Conservation (phyloP, 2,888 invertebrate genomes). For the Myopa tessellatipennis region DNA sequence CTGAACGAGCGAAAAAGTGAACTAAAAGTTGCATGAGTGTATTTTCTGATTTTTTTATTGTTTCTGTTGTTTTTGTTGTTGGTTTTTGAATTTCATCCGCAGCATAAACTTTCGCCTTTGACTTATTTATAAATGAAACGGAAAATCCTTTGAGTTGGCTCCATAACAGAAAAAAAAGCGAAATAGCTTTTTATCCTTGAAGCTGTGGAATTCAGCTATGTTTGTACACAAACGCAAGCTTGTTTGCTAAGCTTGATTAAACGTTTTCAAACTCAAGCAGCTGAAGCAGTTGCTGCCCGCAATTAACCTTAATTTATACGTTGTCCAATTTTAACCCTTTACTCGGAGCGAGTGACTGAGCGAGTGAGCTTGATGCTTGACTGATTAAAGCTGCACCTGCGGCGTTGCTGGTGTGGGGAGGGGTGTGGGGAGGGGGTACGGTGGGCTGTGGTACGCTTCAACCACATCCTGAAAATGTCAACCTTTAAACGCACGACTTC, state of each 20-base stretch:
- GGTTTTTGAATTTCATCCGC: background rate
- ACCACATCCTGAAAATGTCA: slow-evolving; percentile 4
- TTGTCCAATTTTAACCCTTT: slow-evolving; percentile 26
- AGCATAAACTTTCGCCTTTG: slow-evolving; percentile 20
- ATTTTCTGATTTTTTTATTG: slow-evolving; percentile 16
- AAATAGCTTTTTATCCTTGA: slow-evolving; percentile 25
- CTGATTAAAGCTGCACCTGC: slow-evolving; percentile 33
- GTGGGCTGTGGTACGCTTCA: too few relatives aligned
- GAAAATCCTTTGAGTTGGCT: slow-evolving; percentile 30
- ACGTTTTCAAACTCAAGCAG: slow-evolving; percentile 23
- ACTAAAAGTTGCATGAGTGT: background rate
- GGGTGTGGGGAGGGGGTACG: background rate
- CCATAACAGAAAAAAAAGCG: background rate
- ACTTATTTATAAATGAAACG: slow-evolving; percentile 18
- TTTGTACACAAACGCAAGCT: background rate
- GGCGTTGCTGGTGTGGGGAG: background rate
- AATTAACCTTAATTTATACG: slow-evolving; percentile 26
- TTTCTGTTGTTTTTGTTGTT: background rate
- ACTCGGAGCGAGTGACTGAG: too few relatives aligned
- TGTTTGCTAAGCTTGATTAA: slow-evolving; percentile 38
- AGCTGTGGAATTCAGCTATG: background rate
- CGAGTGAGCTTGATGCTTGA: slow-evolving; percentile 1
- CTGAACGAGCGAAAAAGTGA: slow-evolving; percentile 5
- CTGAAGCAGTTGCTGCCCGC: background rate
- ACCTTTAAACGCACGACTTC: background rate